phyloP scores from a whole-genome alignment of 2,797 vertebrate genomes.

The Scyliorhinus canicula region DNA sequence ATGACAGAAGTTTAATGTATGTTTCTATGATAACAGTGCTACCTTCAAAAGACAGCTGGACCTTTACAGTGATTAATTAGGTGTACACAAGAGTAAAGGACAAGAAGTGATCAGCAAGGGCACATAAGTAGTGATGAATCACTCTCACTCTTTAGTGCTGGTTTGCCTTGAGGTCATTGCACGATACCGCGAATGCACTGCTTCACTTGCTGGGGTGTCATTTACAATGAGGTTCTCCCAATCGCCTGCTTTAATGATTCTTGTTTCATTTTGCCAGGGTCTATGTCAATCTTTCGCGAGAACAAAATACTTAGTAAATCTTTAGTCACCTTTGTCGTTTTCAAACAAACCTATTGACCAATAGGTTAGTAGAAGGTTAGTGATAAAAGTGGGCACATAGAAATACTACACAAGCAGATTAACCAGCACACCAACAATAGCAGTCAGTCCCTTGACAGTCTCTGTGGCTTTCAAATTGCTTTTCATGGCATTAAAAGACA shows the following conservation, averaged over 20 bases:
- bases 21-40: background rate
- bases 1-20: background rate
- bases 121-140: background rate
- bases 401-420: background rate
- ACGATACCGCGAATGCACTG: background rate
- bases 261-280: background rate
- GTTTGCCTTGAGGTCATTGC: background rate
- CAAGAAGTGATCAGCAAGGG: background rate
- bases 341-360: background rate
- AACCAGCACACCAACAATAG: background rate
- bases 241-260: background rate
- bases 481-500: background rate
- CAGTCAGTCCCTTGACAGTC: background rate
- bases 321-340: background rate
- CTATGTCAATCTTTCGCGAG: background rate
- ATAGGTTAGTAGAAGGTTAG: background rate
- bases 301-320: background rate
- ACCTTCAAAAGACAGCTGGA: background rate
- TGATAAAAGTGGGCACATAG: background rate
- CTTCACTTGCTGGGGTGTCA: background rate
- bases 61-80: slow-evolving; percentile 20
- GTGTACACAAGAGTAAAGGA: background rate
- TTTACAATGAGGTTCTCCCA: background rate
- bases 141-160: background rate
- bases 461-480: background rate